These are phyloP conservation scores for Tridacna crocea DNA, from an alignment of 2,888 invertebrate species.

Conservation along the genomic window DNA sequence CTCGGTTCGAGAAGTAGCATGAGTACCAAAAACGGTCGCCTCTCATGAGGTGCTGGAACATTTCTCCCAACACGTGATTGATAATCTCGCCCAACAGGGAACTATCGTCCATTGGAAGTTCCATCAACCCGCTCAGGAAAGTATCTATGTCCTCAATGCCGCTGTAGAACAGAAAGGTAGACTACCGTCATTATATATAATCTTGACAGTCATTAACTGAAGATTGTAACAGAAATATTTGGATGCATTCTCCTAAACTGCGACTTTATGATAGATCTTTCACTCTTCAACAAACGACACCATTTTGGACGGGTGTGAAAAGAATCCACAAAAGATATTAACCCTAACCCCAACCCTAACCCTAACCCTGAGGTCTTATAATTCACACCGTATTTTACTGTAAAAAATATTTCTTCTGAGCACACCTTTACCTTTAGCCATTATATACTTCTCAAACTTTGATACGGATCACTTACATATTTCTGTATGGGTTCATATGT, in stretches of 20 bases:
- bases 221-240: too few relatives aligned
- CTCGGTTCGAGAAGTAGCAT: neutral
- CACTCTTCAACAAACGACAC: neutral
- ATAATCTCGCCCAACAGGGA: neutral
- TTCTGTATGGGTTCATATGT: too few relatives aligned
- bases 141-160: constrained; percentile 2
- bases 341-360: too few relatives aligned
- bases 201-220: too few relatives aligned
- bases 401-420: too few relatives aligned
- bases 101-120: neutral
- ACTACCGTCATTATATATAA: neutral
- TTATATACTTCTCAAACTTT: too few relatives aligned
- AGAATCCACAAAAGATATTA: neutral
- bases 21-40: constrained; percentile 12
- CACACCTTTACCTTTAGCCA: too few relatives aligned
- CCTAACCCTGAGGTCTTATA: too few relatives aligned
- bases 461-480: too few relatives aligned
- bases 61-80: neutral
- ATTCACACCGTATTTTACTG: too few relatives aligned
- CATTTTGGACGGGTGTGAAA: neutral
- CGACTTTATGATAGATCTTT: neutral
- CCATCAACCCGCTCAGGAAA: neutral
- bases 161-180: neutral
- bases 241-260: too few relatives aligned
- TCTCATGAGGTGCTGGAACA: neutral